Base-by-base conservation (phyloP, 2,888 invertebrate genomes). In the Eilema griseolum region DNA sequence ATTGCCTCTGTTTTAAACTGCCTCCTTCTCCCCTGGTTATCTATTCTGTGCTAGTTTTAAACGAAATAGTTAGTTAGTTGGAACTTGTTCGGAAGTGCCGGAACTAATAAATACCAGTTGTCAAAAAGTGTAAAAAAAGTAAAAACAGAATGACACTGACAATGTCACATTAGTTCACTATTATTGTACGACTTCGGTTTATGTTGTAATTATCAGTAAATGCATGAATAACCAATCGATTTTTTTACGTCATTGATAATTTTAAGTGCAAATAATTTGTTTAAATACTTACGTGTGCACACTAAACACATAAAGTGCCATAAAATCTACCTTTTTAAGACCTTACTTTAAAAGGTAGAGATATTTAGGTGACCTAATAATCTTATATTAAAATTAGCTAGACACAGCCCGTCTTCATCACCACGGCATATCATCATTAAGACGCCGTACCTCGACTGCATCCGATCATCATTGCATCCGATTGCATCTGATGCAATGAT, bases 161-260 rank as follows among this genome's bases (percentile, higher is more conserved):
- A 85, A 86, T 85, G 87, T 88, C 88, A 86, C 86, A 85, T 87
- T 82, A 77, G 81, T 84, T 86, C 81, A 83, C 85, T 81, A 79
- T 75, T 72, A 70, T 28, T 28, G 33, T 63, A 69, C 72, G 62
- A 68, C 74, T 31, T 68, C 56, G 72, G 74, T 83, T 77, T 77
- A 77, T 81, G 60, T 69, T 61, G 66, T 72, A 74, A 73, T 78
- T 76, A 78, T 71, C 71, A 33, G 46, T 61, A n/a, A n/a, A 70
- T 70, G 56, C 65, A 65, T 71, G n/a, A 20, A 73, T 46, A 46
- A 26, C 41, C n/a, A 66, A 74, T 66, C 64, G 12, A 52, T 28
- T 63, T 72, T 73, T 70, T 31, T 26, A 77, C 71, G 65, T 61
- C 75, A 72, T 68, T 73, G 70, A 80, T 71, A 74, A 73, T 69